phyloP scores from a whole-genome alignment of 2,888 invertebrate genomes.

The Pterobdella sp. region DNA sequence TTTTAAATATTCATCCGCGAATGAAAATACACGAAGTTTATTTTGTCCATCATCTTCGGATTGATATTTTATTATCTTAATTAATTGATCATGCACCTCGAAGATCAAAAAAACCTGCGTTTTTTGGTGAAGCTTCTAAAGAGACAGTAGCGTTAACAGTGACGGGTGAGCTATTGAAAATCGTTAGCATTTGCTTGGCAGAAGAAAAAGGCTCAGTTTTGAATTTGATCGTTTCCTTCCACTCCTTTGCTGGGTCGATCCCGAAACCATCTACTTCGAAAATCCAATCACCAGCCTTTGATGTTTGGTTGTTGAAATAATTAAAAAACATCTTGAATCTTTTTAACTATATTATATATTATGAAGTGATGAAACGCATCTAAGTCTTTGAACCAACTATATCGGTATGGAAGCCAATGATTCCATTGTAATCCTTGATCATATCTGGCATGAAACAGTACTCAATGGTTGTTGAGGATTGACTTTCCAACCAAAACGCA shows the following conservation, averaged over 20 bases:
- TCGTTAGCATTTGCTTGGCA: not conserved
- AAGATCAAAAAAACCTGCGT: too few relatives aligned
- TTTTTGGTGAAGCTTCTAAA: not conserved
- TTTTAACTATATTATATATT: too few relatives aligned
- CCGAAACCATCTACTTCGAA: not conserved
- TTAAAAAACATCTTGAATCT: not conserved
- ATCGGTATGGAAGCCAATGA: not conserved
- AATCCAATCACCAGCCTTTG: not conserved
- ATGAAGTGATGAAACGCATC: too few relatives aligned
- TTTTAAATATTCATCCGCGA: too few relatives aligned
- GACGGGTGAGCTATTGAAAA: constrained; percentile 2
- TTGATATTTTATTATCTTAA: too few relatives aligned
- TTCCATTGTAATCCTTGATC: not conserved
- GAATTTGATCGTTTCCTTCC: not conserved
- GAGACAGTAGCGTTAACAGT: not conserved
- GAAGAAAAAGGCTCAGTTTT: not conserved
- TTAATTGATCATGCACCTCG: too few relatives aligned
- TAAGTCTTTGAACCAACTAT: too few relatives aligned
- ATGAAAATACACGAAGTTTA: too few relatives aligned
- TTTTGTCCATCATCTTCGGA: too few relatives aligned
- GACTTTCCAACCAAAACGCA: not conserved
- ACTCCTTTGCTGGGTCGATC: not conserved
- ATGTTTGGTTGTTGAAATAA: not conserved
- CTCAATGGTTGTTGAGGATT: not conserved
- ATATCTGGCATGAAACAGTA: not conserved